phyloP scores from a whole-genome alignment of 2,797 vertebrate species.

The Lepilemur septentrionalis region DNA sequence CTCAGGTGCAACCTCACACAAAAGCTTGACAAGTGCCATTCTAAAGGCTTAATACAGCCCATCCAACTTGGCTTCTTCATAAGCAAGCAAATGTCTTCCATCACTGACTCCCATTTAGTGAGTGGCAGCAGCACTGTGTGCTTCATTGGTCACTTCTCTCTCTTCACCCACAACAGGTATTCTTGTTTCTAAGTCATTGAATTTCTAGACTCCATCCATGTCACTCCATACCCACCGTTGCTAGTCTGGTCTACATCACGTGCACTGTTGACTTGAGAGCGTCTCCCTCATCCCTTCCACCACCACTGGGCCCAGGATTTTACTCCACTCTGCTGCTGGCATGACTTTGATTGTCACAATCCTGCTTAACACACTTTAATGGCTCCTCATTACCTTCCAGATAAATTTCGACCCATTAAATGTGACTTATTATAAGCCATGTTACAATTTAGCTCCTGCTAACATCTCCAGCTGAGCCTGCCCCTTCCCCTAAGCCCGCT shows the following conservation, averaged over 20 bases:
- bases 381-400: not conserved
- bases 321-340: not conserved
- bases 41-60: not conserved
- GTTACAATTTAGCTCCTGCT: not conserved
- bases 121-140: not conserved
- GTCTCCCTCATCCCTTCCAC: not conserved
- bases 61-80: not conserved
- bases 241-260: not conserved
- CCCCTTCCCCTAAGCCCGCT: not conserved
- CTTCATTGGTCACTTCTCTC: not conserved
- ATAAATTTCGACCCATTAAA: not conserved
- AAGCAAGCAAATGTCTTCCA: not conserved
- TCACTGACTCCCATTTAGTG: not conserved
- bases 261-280: not conserved
- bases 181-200: not conserved
- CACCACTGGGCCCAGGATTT: not conserved
- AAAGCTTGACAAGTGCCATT: not conserved
- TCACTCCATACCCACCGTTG: not conserved
- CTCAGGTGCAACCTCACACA: not conserved
- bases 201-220: not conserved
- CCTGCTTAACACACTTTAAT: not conserved
- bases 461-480: not conserved
- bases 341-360: not conserved
- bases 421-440: not conserved
- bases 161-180: not conserved